A percentile compares a stretch with the other conserved stretches of the same genome.
These are phyloP conservation scores for Spilarctia lutea DNA, from an alignment of 2,888 invertebrate species.

Conservation along the genomic window DNA sequence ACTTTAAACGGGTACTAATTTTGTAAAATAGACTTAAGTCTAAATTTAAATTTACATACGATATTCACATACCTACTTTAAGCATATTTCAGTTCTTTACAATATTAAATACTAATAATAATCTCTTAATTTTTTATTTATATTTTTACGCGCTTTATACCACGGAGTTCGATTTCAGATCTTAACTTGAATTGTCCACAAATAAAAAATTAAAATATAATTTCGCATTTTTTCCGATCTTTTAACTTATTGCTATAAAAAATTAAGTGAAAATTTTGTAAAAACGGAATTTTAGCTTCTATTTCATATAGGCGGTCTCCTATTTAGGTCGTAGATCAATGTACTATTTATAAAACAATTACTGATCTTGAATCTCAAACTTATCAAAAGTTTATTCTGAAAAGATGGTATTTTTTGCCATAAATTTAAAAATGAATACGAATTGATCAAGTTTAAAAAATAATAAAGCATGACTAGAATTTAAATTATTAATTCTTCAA, in stretches of 20 bases:
- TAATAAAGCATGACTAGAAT: neutral
- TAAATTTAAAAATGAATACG: neutral
- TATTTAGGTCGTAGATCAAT: neutral
- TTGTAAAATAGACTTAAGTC: conserved; percentile 19
- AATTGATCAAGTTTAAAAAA: neutral
- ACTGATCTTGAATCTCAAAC: neutral
- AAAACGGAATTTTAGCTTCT: neutral
- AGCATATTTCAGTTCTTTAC: conserved; percentile 41
- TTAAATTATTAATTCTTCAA: neutral
- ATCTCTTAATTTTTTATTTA: neutral
- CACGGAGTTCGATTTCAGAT: neutral
- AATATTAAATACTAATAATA: conserved; percentile 18
- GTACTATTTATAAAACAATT: neutral
- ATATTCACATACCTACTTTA: conserved; percentile 15
- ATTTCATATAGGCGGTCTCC: neutral
- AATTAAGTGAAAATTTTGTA: neutral
- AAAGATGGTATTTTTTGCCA: neutral
- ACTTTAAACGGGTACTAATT: conserved; percentile 50
- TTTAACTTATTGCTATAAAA: neutral
- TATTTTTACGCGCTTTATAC: neutral
- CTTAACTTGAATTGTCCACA: neutral
- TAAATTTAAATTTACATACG: conserved; percentile 20
- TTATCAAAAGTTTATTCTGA: neutral
- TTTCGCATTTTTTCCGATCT: neutral
- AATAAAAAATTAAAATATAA: neutral